Evolutionary conservation across 1,140 invertebrate genomes (phyloP).

Genomic region (Popillia japonica): DNA sequence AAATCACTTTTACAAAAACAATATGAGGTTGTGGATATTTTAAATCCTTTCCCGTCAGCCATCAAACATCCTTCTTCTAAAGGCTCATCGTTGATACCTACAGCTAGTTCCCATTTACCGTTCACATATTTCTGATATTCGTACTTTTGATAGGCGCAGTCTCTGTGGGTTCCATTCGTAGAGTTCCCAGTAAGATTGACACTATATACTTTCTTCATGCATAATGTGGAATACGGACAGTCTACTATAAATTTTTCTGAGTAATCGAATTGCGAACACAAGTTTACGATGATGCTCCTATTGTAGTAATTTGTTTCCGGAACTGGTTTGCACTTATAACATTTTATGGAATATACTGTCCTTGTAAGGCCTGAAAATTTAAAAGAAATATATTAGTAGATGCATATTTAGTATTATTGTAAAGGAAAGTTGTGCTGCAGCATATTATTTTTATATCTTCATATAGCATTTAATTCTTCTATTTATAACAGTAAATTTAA

Average conservation of each 20-base stretch:
- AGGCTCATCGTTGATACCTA: constrained; percentile 67
- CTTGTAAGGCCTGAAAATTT: constrained; percentile 50
- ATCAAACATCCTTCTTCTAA: constrained; percentile 73
- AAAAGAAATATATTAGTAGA: too few species aligned
- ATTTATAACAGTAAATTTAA: too few species aligned
- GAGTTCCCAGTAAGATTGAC: constrained; percentile 50
- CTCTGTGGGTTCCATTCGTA: constrained; percentile 64
- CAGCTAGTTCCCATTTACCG: constrained; percentile 68
- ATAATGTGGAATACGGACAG: constrained; percentile 83
- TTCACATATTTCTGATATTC: constrained; percentile 66
- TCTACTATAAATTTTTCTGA: constrained; percentile 71
- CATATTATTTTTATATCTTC: too few species aligned
- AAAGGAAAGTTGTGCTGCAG: too few species aligned
- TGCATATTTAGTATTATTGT: too few species aligned
- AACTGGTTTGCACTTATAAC: constrained; percentile 75
- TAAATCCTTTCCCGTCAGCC: constrained; percentile 68
- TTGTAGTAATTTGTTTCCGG: constrained; percentile 63
- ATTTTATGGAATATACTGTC: constrained; percentile 59
- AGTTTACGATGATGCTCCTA: constrained; percentile 62
- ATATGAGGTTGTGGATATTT: constrained; percentile 62
- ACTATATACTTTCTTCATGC: constrained; percentile 72
- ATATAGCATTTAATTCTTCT: too few species aligned
- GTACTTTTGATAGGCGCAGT: constrained; percentile 77
- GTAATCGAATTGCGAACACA: constrained; percentile 77
- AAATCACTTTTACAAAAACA: constrained; percentile 64